Conservation (phyloP, 1,140 invertebrate species). For the Atta texana region DNA sequence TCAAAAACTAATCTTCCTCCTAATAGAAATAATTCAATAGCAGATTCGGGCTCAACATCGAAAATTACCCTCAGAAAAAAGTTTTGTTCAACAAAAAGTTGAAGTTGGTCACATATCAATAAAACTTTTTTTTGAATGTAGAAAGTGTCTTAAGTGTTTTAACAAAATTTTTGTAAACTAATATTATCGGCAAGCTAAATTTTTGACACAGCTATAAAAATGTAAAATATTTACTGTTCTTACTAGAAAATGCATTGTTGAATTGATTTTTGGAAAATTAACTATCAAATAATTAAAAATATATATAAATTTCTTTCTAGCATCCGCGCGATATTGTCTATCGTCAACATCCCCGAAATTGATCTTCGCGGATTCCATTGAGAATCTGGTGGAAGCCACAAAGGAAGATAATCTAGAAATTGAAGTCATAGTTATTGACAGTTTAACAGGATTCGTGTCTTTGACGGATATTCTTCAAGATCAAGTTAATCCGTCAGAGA, state of each 20-base stretch:
- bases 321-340: constrained; percentile 16
- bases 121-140: no score
- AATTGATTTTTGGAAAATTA: not conserved
- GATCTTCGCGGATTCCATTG: constrained; percentile 76
- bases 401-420: constrained; percentile 68
- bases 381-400: constrained; percentile 67
- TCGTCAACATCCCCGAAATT: constrained; percentile 79
- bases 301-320: constrained; percentile 16
- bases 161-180: no score
- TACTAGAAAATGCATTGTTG: not conserved
- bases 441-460: constrained; percentile 61
- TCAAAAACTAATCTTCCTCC: no score
- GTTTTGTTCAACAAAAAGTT: no score
- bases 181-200: no score
- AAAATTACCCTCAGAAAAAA: no score
- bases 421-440: constrained; percentile 79
- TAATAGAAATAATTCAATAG: no score
- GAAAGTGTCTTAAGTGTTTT: no score
- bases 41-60: no score
- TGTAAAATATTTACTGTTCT: not conserved
- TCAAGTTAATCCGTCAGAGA: constrained; percentile 35
- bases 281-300: not conserved
- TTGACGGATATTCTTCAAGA: constrained; percentile 70
- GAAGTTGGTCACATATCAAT: no score
- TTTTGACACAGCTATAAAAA: no score